Conservation (phyloP, 2,888 invertebrate genomes). For the Pollenia angustigena region DNA sequence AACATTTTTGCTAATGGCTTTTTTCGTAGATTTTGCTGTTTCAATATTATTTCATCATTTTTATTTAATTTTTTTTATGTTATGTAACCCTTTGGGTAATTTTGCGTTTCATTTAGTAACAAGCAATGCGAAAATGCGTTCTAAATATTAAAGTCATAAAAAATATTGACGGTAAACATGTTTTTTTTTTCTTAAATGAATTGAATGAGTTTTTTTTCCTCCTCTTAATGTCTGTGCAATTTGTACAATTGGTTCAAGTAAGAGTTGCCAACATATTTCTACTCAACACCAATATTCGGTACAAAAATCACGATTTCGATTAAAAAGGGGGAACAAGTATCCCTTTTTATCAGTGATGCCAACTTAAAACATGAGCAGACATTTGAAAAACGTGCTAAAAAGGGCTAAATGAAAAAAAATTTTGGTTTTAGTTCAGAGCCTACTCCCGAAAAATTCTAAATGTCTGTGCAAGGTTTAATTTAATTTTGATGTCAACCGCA, state of each 20-base stretch:
- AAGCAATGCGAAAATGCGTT: constrained; percentile 61
- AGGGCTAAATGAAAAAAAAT: too few relatives aligned
- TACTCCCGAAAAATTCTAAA: too few relatives aligned
- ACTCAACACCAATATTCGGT: neutral
- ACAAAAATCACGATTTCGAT: too few relatives aligned
- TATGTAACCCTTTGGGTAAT: constrained; percentile 59
- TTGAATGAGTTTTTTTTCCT: constrained; percentile 2
- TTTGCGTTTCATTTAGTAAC: constrained; percentile 66
- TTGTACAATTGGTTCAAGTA: constrained; percentile 4
- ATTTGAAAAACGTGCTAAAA: too few relatives aligned
- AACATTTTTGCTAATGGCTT: constrained; percentile 50
- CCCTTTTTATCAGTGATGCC: too few relatives aligned
- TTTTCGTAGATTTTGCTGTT: neutral
- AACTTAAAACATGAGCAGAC: too few relatives aligned
- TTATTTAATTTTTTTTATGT: neutral
- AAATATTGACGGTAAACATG: constrained; percentile 43
- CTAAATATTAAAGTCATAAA: constrained; percentile 53
- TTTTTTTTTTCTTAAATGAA: constrained; percentile 18
- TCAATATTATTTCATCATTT: constrained; percentile 1
- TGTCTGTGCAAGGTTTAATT: too few relatives aligned
- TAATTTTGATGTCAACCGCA: too few relatives aligned
- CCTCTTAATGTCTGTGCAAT: constrained; percentile 1
- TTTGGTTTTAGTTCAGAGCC: too few relatives aligned
- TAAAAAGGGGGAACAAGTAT: too few relatives aligned
- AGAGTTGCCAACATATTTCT: constrained; percentile 33